Evolutionary conservation across 2,797 vertebrate species (phyloP), one percentile per base, ranked within the genome.

Genomic region (Enteromius afrohamiltoni): DNA sequence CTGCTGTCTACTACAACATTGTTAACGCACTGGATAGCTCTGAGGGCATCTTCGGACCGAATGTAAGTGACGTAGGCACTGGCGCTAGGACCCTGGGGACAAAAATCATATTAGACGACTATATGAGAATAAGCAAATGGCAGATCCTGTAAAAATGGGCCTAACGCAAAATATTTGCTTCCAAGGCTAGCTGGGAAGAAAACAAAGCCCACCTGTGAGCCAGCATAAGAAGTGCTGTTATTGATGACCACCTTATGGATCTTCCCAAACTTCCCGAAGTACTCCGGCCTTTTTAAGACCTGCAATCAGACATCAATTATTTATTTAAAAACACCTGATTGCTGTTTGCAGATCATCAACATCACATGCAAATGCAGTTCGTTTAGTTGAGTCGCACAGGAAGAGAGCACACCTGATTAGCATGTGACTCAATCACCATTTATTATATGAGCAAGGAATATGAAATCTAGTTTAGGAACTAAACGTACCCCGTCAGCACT

Each of bases 171-270:
- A 58, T 17, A 23, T 16, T 29, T 17, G 26, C 60, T 64, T 64
- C 42, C 16, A 0, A 21, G 10, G 1, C 3, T 26, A n/a, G 8
- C n/a, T 3, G 0, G 37, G 0, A 21, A 64, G 19, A 62, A 40
- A 42, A 1, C 4, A 0, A 45, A 29, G n/a, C 88, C 92, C 90
- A 97, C 96, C 95, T 97, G 96, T 94, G 96, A 97, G 89, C 96
- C 96, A 88, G 96, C 96, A 89, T 97, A 97, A 86, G 96, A 96
- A 79, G 96, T 97, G 93, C 96, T 97, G 93, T 96, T 97, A 93
- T 97, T 97, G 93, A 97, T 97, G 83, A 97, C 96, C 90, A 97
- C 96, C 95, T 97, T 97, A 89, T 97, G 96, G 92, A 97, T 97
- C 95, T 97, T 97, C 89, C 96, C 96, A 91, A 97, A 97, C 92